These are phyloP conservation scores for Lepidocyrtoides sp. DNA, from an alignment of 2,888 invertebrate genomes.

Conservation along the genomic window DNA sequence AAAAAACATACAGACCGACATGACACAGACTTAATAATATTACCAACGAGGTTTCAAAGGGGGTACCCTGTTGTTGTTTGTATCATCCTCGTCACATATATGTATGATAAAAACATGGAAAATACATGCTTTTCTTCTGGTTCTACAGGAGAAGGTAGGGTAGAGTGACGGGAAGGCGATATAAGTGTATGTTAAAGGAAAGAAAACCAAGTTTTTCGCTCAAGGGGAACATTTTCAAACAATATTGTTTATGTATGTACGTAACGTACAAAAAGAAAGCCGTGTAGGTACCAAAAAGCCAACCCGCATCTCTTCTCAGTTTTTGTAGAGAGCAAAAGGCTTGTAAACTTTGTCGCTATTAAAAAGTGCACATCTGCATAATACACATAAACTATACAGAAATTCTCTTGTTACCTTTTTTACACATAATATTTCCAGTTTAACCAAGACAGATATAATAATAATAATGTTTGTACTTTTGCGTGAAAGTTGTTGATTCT, in stretches of 20 bases:
- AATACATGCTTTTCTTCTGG: conserved; percentile 56
- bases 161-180: conserved; percentile 61
- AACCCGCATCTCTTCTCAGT: background rate
- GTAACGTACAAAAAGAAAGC: background rate
- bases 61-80: conserved; percentile 47
- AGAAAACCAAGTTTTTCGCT: conserved; percentile 72
- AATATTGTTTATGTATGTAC: background rate
- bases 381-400: conserved; percentile 8
- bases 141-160: conserved; percentile 37
- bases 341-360: conserved; percentile 61
- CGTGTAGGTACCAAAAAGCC: background rate
- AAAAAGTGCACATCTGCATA: conserved; percentile 68
- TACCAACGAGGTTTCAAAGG: conserved; percentile 50
- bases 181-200: conserved; percentile 5
- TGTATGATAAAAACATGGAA: conserved; percentile 61
- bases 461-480: conserved; percentile 13
- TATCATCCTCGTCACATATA: conserved; percentile 17
- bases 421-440: conserved; percentile 46
- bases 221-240: conserved; percentile 77
- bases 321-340: background rate
- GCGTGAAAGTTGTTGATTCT: conserved; percentile 45
- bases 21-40: conserved; percentile 44
- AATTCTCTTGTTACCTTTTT: background rate
- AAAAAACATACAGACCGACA: conserved; percentile 38
- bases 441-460: conserved; percentile 45